Percentiles rank a stretch among this genome's conserved stretches.
Evolutionary conservation across 2,113 vertebrate genomes (phyloP).

Genomic region (Orthonyx spaldingii): DNA sequence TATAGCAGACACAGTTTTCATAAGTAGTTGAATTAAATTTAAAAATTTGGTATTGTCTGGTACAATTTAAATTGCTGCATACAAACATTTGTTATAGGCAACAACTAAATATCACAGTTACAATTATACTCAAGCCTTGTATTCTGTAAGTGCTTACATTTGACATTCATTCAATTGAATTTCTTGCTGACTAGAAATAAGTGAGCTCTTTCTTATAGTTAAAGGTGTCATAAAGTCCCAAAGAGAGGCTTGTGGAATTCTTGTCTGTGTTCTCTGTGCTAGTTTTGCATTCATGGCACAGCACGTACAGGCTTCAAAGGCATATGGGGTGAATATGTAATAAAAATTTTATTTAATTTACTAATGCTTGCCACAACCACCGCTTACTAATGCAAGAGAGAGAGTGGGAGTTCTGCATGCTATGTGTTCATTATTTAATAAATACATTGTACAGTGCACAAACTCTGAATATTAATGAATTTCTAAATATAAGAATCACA

Average conservation of each 20-base stretch:
- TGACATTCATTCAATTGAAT: neutral
- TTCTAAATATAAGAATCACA: conserved; percentile 38
- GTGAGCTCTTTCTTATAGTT: neutral
- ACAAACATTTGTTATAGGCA: neutral
- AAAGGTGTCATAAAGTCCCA: neutral
- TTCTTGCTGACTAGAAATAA: neutral
- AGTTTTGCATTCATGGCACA: conserved; percentile 1
- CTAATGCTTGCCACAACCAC: neutral
- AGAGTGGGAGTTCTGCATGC: neutral
- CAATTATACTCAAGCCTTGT: neutral
- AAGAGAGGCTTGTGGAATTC: neutral
- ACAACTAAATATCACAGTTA: neutral
- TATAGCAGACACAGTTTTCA: neutral
- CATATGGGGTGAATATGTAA: conserved; percentile 17
- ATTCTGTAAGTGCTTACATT: neutral
- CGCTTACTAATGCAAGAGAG: conserved; percentile 11
- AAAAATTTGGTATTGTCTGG: neutral
- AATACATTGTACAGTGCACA: neutral
- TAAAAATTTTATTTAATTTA: conserved; percentile 57
- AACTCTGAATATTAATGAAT: conserved; percentile 43
- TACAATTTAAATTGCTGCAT: neutral
- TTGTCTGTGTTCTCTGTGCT: neutral
- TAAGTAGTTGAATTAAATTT: neutral
- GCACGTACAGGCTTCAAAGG: neutral
- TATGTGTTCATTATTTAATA: conserved; percentile 52